Evolutionary conservation across 2,888 invertebrate species (phyloP).

Genomic region (Lycophotia porphyrea): DNA sequence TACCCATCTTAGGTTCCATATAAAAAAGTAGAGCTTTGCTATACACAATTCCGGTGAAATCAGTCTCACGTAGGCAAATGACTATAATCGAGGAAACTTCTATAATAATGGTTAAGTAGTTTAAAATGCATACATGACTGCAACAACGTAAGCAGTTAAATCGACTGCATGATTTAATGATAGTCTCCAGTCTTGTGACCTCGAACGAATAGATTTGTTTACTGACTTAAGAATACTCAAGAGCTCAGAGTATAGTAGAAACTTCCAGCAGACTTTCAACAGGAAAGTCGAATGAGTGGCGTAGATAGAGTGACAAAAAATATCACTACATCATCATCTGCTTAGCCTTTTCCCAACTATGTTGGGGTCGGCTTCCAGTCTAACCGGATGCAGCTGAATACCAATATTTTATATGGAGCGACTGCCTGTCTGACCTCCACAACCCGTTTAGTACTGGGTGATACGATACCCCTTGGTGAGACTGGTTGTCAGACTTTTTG

Average conservation of each 20-base stretch:
- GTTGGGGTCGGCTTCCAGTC: too few relatives aligned
- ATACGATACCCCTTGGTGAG: too few relatives aligned
- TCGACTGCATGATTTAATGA: conserved; percentile 26
- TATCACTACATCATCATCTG: too few relatives aligned
- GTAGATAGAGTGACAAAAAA: neutral
- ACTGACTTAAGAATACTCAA: conserved; percentile 11
- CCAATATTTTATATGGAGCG: too few relatives aligned
- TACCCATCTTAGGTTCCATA: neutral
- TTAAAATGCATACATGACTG: conserved; percentile 29
- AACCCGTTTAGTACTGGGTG: too few relatives aligned
- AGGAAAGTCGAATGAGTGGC: neutral
- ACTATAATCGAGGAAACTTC: conserved; percentile 15
- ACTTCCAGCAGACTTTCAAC: neutral
- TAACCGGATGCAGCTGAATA: too few relatives aligned
- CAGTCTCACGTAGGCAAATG: neutral
- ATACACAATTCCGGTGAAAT: neutral
- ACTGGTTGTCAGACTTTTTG: too few relatives aligned
- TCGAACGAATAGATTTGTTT: conserved; percentile 17
- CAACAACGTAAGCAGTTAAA: conserved; percentile 29
- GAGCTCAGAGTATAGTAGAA: neutral
- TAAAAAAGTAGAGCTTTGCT: neutral
- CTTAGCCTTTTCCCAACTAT: too few relatives aligned
- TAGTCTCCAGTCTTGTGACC: conserved; percentile 10
- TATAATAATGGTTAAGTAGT: conserved; percentile 16
- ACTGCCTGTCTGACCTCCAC: too few relatives aligned